Evolutionary conservation across 2,113 vertebrate species (phyloP).

Genomic region (Charina bottae): DNA sequence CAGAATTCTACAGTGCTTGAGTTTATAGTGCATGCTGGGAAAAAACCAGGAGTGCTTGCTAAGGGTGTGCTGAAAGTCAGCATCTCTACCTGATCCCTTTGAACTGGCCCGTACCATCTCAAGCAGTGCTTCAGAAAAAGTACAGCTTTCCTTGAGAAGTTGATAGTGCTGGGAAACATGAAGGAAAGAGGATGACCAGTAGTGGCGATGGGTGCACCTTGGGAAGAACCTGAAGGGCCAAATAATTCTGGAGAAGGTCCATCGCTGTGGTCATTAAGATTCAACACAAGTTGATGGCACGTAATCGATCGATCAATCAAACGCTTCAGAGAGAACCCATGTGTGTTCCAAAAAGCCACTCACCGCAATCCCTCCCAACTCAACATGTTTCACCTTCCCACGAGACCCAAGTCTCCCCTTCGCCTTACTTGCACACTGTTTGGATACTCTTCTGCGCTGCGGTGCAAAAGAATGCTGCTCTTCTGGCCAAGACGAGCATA

Average conservation of each 20-base stretch:
- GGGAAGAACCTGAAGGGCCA: background rate
- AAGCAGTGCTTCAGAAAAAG: background rate
- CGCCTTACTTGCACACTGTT: conserved; percentile 76
- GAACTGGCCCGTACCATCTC: background rate
- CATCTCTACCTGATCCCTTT: background rate
- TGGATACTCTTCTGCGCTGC: conserved; percentile 83
- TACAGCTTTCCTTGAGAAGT: background rate
- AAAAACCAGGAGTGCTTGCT: background rate
- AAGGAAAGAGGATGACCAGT: background rate
- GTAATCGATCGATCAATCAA: background rate
- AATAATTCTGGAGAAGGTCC: background rate
- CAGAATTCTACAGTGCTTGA: background rate
- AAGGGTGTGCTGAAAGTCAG: background rate
- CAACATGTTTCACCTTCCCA: background rate
- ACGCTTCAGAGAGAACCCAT: background rate
- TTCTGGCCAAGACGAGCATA: conserved; percentile 81
- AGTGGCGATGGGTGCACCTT: background rate
- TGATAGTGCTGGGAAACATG: background rate
- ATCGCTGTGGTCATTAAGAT: background rate
- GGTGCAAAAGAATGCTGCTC: conserved; percentile 80
- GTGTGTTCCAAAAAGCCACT: background rate
- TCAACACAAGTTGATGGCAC: background rate
- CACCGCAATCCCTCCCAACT: background rate
- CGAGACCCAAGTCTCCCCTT: background rate
- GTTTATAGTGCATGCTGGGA: background rate